A percentile compares a stretch with the other conserved stretches of the same genome.
Conservation (phyloP, 2,888 invertebrate species). For the Hypolimnas misippus region DNA sequence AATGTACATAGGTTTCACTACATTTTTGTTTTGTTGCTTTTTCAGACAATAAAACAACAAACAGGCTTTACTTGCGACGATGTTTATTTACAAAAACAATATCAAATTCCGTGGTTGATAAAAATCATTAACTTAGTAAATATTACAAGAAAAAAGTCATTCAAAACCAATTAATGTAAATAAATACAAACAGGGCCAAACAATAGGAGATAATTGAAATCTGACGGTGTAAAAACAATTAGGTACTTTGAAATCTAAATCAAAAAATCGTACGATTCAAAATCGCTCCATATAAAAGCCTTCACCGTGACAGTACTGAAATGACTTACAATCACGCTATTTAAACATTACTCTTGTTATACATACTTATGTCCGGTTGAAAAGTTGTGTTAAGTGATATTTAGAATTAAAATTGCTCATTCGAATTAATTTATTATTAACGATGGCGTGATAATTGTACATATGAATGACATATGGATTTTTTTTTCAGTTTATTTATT, state of each 20-base stretch:
- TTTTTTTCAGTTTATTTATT: background rate
- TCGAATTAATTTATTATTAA: slow-evolving; percentile 25
- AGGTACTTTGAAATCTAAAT: background rate
- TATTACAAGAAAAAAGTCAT: too few species aligned
- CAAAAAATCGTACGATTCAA: background rate
- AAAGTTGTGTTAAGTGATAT: slow-evolving; percentile 36
- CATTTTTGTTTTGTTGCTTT: too few species aligned
- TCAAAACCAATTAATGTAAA: background rate
- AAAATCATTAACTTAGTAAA: slow-evolving; percentile 8
- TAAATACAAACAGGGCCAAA: too few species aligned
- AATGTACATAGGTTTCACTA: too few species aligned
- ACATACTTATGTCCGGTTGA: slow-evolving; percentile 27
- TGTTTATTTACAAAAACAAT: too few species aligned
- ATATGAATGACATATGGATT: background rate
- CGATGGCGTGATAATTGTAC: slow-evolving; percentile 3
- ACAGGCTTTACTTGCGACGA: too few species aligned
- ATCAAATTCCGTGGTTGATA: too few species aligned
- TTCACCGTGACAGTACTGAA: slow-evolving; percentile 27
- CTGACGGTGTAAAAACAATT: background rate
- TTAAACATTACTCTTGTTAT: slow-evolving; percentile 37
- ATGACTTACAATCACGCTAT: slow-evolving; percentile 39
- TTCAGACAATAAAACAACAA: too few species aligned
- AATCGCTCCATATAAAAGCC: slow-evolving; percentile 16
- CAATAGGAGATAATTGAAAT: background rate
- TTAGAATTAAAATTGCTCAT: slow-evolving; percentile 25